A percentile compares a stretch with the other conserved stretches of the same genome.
These are phyloP conservation scores for Microtus montanus DNA, from an alignment of 2,113 vertebrate species.

Conservation along the genomic window DNA sequence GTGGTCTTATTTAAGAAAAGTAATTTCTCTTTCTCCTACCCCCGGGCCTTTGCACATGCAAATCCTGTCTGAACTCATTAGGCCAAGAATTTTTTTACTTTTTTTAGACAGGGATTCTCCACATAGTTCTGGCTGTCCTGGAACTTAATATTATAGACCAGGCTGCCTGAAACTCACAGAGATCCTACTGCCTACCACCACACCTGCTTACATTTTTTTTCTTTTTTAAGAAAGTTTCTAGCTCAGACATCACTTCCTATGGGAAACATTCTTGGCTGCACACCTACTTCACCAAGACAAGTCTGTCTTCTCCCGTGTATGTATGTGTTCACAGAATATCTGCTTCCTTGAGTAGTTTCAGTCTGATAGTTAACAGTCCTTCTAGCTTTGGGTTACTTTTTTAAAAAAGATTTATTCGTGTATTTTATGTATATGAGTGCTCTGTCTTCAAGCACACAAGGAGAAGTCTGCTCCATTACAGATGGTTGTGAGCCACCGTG, in stretches of 20 bases:
- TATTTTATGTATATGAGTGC: background rate
- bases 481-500: background rate
- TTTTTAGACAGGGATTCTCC: background rate
- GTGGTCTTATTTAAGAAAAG: background rate
- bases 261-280: background rate
- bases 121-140: background rate
- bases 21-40: constrained; percentile 26
- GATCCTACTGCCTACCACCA: background rate
- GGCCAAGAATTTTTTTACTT: background rate
- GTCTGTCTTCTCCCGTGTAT: background rate
- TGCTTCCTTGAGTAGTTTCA: constrained; percentile 25
- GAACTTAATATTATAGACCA: background rate
- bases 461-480: background rate
- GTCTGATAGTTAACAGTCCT: background rate
- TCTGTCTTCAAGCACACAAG: background rate
- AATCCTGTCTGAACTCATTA: constrained; percentile 26
- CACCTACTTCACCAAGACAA: background rate
- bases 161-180: background rate
- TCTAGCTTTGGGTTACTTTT: background rate
- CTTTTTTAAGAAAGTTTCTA: constrained; percentile 18
- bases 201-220: background rate
- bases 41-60: constrained; percentile 40
- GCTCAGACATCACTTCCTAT: constrained; percentile 29
- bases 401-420: background rate
- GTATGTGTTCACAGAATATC: background rate